phyloP scores from a whole-genome alignment of 2,888 invertebrate species.

The Eumerus sabulonum region DNA sequence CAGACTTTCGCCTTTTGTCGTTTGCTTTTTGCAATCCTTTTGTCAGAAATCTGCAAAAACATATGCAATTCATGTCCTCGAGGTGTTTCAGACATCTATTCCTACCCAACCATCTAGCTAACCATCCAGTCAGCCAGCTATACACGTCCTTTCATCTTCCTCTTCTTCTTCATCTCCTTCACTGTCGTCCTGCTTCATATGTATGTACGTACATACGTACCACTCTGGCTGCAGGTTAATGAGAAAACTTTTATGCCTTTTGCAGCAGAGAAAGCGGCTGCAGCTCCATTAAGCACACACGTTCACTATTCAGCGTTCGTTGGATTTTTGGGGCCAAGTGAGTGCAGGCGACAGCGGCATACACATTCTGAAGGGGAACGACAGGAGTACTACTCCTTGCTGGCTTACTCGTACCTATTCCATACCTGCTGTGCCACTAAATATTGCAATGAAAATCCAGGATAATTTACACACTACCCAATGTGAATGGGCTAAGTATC shows the following conservation, averaged over 20 bases:
- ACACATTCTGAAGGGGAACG: constrained; percentile 4
- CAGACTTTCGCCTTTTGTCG: not conserved
- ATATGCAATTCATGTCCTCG: constrained; percentile 62
- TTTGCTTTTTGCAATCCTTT: constrained; percentile 36
- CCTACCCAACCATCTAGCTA: constrained; percentile 13
- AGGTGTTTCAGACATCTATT: constrained; percentile 52
- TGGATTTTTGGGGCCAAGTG: constrained; percentile 45
- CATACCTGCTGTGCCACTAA: constrained; percentile 59
- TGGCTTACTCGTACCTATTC: constrained; percentile 30
- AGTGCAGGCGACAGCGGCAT: constrained; percentile 21
- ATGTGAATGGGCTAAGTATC: constrained; percentile 63
- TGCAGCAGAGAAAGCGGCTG: constrained; percentile 69
- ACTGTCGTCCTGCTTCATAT: no score
- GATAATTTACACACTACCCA: constrained; percentile 64
- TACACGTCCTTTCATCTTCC: constrained; percentile 26
- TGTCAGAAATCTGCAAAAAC: constrained; percentile 63
- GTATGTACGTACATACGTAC: constrained; percentile 27
- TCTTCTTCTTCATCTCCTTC: no score
- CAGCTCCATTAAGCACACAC: constrained; percentile 69
- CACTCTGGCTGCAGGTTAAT: constrained; percentile 72
- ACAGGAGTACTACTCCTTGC: constrained; percentile 23
- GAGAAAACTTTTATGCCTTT: constrained; percentile 77
- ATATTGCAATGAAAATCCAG: constrained; percentile 63
- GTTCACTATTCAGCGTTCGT: constrained; percentile 11
- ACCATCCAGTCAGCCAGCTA: constrained; percentile 9